Evolutionary conservation across 53 echinoderm and acorn worm genomes (phyloP).

Genomic region (Crossaster papposus): DNA sequence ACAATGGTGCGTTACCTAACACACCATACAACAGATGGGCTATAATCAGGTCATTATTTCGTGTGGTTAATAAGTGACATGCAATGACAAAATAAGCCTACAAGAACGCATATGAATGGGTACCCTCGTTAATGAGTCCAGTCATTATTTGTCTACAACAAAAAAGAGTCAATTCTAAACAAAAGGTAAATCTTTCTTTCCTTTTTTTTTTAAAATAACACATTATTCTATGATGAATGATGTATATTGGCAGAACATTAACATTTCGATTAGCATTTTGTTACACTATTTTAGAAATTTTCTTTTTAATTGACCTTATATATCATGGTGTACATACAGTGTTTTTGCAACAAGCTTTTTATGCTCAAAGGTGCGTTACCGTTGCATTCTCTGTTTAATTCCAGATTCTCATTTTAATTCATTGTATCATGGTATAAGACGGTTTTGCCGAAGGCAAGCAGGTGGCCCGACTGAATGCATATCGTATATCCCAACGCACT

Average conservation of each 20-base stretch:
- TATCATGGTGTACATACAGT: too few species aligned
- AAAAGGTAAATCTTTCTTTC: too few species aligned
- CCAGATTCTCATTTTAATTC: too few species aligned
- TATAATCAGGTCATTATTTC: background rate
- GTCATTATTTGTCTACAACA: background rate
- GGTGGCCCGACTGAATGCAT: background rate
- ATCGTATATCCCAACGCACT: background rate
- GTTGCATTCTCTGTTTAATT: too few species aligned
- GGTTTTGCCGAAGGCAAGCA: background rate
- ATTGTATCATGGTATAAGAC: background rate
- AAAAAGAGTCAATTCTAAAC: background rate
- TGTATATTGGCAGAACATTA: too few species aligned
- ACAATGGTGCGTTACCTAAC: background rate
- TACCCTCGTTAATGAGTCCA: background rate
- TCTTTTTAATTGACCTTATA: too few species aligned
- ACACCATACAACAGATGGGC: constrained; percentile 1
- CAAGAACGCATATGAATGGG: background rate
- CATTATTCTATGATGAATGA: too few species aligned
- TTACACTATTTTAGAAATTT: too few species aligned
- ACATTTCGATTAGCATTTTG: too few species aligned
- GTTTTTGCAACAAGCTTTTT: too few species aligned
- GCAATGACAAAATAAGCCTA: background rate
- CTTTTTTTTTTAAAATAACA: too few species aligned
- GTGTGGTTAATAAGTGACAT: background rate
- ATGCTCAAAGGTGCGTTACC: too few species aligned